These are phyloP conservation scores for Sarcoramphus papa DNA, from an alignment of 2,797 vertebrate species.

Conservation along the genomic window DNA sequence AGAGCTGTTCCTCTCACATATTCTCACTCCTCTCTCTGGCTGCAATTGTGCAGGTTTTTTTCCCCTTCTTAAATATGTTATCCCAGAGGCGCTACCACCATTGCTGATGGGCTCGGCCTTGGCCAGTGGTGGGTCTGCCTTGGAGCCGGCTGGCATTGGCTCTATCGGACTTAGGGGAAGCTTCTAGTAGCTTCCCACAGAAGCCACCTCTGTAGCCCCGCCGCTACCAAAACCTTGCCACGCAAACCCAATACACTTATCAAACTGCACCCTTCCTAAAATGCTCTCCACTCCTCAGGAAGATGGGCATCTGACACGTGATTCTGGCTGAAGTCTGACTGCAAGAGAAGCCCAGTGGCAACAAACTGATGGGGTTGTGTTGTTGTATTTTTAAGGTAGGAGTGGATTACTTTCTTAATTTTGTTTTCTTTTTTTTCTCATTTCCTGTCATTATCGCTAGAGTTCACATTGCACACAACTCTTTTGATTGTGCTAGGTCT, in stretches of 20 bases:
- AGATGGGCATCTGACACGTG: not conserved
- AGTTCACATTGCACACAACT: not conserved
- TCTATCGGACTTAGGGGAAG: no score
- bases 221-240: not conserved
- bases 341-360: conserved; percentile 29
- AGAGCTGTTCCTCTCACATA: no score
- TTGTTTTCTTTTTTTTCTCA: not conserved
- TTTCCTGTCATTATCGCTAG: not conserved
- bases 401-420: conserved; percentile 13
- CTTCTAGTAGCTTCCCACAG: no score
- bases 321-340: conserved; percentile 24
- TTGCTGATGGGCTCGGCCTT: no score
- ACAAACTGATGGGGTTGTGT: not conserved
- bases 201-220: no score
- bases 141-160: no score
- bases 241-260: not conserved
- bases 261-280: not conserved
- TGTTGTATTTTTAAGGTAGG: conserved; percentile 32
- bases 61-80: no score
- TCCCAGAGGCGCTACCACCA: no score
- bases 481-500: not conserved
- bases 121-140: no score
- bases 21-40: no score
- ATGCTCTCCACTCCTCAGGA: not conserved
- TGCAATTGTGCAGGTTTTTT: no score